These are phyloP conservation scores for Ammodytes dubius DNA, from an alignment of 2,113 vertebrate genomes.

Conservation along the genomic window DNA sequence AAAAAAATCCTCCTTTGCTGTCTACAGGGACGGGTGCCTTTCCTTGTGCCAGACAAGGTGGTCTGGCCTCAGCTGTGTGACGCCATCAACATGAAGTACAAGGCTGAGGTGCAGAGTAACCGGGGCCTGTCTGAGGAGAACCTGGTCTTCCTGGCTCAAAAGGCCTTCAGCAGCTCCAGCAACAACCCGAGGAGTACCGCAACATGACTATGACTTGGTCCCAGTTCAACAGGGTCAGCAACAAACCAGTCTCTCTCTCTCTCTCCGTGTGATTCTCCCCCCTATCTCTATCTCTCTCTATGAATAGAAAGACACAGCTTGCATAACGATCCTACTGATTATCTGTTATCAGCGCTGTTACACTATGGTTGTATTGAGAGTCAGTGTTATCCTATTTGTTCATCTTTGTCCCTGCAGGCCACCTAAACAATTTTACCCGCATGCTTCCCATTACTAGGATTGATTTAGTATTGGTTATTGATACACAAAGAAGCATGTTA, in stretches of 20 bases:
- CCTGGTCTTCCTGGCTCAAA: constrained; percentile 95
- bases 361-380: neutral
- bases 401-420: constrained; percentile 19
- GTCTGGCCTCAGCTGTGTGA: constrained; percentile 95
- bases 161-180: constrained; percentile 93
- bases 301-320: neutral
- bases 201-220: constrained; percentile 97
- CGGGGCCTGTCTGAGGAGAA: constrained; percentile 95
- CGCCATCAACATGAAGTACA: constrained; percentile 98
- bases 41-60: constrained; percentile 95
- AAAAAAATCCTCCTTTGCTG: neutral
- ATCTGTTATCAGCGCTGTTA: neutral
- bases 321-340: neutral
- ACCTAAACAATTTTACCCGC: constrained; percentile 1
- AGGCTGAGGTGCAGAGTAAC: constrained; percentile 95
- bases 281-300: neutral
- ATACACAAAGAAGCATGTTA: constrained; percentile 42
- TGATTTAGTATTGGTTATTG: constrained; percentile 44
- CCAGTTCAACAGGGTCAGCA: constrained; percentile 94
- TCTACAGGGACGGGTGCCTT: constrained; percentile 93
- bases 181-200: constrained; percentile 92
- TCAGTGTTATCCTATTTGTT: neutral
- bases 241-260: neutral
- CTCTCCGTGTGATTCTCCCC: neutral
- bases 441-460: neutral